These are phyloP conservation scores for Drosophila santomea DNA, from an alignment of 1,140 invertebrate species.

Conservation along the genomic window DNA sequence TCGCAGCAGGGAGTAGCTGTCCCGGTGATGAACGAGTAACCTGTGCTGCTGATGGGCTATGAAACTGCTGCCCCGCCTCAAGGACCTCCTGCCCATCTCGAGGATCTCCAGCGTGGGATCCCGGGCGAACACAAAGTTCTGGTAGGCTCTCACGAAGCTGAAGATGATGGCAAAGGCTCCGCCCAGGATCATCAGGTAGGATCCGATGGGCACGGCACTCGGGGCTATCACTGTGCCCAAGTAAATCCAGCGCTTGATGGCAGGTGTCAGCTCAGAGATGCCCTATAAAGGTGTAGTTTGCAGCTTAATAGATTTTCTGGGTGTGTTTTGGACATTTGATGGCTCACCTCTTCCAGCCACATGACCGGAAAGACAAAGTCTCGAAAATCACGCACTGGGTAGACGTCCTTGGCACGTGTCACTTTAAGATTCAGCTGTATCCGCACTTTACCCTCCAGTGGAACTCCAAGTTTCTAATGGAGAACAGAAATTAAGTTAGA, in stretches of 20 bases:
- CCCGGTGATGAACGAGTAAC: slow-evolving; percentile 86
- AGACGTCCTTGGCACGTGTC: slow-evolving; percentile 89
- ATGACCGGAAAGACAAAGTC: slow-evolving; percentile 93
- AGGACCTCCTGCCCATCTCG: slow-evolving; percentile 89
- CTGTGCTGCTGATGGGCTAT: slow-evolving; percentile 89
- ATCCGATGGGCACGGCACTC: slow-evolving; percentile 88
- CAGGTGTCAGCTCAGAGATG: slow-evolving; percentile 91
- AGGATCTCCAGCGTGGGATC: slow-evolving; percentile 89
- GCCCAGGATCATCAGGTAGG: slow-evolving; percentile 89
- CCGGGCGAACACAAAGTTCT: slow-evolving; percentile 89
- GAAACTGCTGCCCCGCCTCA: slow-evolving; percentile 89
- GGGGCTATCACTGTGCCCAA: slow-evolving; percentile 91
- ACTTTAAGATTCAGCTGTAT: slow-evolving; percentile 93
- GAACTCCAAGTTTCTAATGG: slow-evolving; percentile 92
- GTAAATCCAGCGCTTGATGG: slow-evolving; percentile 91
- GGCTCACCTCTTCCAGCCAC: slow-evolving; percentile 93
- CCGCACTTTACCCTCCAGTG: slow-evolving; percentile 91
- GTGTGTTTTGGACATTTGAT: slow-evolving; percentile 5
- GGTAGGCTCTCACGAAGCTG: slow-evolving; percentile 90
- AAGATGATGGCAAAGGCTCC: slow-evolving; percentile 88
- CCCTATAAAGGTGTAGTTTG: slow-evolving; percentile 86
- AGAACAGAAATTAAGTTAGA: not conserved
- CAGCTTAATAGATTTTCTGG: not conserved
- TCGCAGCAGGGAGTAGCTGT: slow-evolving; percentile 87
- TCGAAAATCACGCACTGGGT: slow-evolving; percentile 90